These are phyloP conservation scores for Tupaia tana DNA, from an alignment of 2,113 vertebrate genomes.

Conservation along the genomic window DNA sequence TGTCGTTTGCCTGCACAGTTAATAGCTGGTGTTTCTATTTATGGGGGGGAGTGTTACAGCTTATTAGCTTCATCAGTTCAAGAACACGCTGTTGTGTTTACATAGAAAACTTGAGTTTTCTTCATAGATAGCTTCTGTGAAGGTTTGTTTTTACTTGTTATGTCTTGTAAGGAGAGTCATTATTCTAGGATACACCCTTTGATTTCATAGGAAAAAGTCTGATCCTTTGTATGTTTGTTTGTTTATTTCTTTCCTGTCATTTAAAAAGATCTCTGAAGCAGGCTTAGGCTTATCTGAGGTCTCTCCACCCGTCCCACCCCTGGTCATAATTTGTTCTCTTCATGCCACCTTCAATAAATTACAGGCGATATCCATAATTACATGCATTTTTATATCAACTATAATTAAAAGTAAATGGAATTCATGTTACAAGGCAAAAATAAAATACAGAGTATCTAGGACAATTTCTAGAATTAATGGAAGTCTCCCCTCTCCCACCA, in stretches of 20 bases:
- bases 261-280: neutral
- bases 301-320: neutral
- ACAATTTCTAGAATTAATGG: neutral
- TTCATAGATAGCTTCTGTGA: neutral
- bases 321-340: neutral
- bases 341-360: neutral
- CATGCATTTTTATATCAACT: neutral
- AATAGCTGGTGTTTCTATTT: neutral
- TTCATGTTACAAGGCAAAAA: neutral
- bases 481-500: neutral
- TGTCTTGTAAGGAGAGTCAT: neutral
- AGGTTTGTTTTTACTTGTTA: neutral
- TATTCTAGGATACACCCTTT: rapidly evolving
- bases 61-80: neutral
- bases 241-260: neutral
- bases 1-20: neutral
- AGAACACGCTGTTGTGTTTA: neutral
- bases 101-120: neutral
- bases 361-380: neutral
- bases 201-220: no score
- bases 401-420: neutral
- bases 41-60: neutral
- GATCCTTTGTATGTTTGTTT: neutral
- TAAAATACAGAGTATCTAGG: no score
- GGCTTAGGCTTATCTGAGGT: neutral